Evolutionary conservation across 2,797 vertebrate genomes (phyloP), one percentile per base, ranked within the genome.

Genomic region (Acipenser oxyrinchus): DNA sequence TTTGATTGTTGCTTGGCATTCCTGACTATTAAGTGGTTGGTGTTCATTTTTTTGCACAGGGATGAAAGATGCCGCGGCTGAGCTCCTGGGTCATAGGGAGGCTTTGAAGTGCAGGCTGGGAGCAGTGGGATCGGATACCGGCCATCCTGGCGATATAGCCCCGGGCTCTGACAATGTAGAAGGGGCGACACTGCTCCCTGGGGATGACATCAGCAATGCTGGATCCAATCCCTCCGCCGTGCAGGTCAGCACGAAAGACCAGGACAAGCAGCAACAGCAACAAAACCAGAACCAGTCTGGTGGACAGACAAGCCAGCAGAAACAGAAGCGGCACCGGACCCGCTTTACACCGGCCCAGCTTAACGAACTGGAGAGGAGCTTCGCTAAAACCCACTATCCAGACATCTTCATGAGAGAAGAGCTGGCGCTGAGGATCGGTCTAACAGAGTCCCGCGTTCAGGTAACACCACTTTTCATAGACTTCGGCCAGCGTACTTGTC

Each of bases 391-490:
- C 49, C 94, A 95, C 82, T 98, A 98, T 80, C 96, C 96, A 0
- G 95, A 98, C 87, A 98, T 98, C 89, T 98, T 98, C 79, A 98
- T 98, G 96, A 89, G 96, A n/a, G 96, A 98, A 81, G 95, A 98
- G 80, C 88, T 98, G 88, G 96, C 96, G 60, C 88, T 98, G 74
- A 93, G 96, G 76, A 98, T 98, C 81, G 96, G 94, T 79, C 91
- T 98, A 79, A 97, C 96, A 0, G 96, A 98, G 83, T 98, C 96
- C 73, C 89, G 95, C 62, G 95, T 97, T 65, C 95, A 98, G 94
- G 95, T 97, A 90, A 75, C 10, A 23, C 48, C 23, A 37, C 23
- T 37, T 37, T 37, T 1, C 23, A 37, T 2, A 37, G 23, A 37
- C 23, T 37, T 37, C 23, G 23, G 23, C 23, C 23, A 37, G 23